Evolutionary conservation across 2,888 invertebrate species (phyloP).

Genomic region (Bombylius discolor): DNA sequence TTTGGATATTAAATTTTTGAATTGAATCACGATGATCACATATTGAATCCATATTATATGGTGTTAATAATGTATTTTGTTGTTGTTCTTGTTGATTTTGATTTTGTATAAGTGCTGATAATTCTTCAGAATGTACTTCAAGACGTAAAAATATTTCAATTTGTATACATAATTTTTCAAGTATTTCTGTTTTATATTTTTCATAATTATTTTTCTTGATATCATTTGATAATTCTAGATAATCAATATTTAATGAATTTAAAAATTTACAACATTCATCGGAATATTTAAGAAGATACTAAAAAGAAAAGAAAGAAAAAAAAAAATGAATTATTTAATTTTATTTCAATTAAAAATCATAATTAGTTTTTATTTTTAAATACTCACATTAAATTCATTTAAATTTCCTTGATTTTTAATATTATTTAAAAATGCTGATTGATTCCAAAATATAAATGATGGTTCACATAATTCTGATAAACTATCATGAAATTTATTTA

Average conservation of each 20-base stretch:
- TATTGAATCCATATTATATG: slow-evolving; percentile 45
- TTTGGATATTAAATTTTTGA: slow-evolving; percentile 42
- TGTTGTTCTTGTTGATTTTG: slow-evolving; percentile 25
- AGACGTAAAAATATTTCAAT: slow-evolving; percentile 88
- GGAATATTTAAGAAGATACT: slow-evolving; percentile 41
- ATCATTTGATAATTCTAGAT: slow-evolving; percentile 20
- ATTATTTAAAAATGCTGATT: slow-evolving; percentile 61
- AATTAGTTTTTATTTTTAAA: not conserved
- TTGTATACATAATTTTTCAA: slow-evolving; percentile 65
- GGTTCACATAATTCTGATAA: slow-evolving; percentile 55
- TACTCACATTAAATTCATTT: slow-evolving; percentile 24
- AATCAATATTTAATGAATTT: slow-evolving; percentile 14
- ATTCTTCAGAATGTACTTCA: slow-evolving; percentile 71
- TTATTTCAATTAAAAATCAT: too few relatives aligned
- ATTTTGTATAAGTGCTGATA: not conserved
- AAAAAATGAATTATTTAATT: not conserved
- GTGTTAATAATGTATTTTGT: slow-evolving; percentile 38
- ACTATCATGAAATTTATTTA: slow-evolving; percentile 46
- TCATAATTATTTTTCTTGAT: slow-evolving; percentile 16
- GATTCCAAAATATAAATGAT: slow-evolving; percentile 71
- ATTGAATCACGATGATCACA: slow-evolving; percentile 53
- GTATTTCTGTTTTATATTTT: slow-evolving; percentile 34
- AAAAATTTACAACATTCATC: slow-evolving; percentile 31
- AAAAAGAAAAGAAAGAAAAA: slow-evolving; percentile 16
- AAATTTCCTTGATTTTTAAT: slow-evolving; percentile 57